Evolutionary conservation across 2,888 invertebrate species (phyloP).

Genomic region (Ephialtes manifestator): DNA sequence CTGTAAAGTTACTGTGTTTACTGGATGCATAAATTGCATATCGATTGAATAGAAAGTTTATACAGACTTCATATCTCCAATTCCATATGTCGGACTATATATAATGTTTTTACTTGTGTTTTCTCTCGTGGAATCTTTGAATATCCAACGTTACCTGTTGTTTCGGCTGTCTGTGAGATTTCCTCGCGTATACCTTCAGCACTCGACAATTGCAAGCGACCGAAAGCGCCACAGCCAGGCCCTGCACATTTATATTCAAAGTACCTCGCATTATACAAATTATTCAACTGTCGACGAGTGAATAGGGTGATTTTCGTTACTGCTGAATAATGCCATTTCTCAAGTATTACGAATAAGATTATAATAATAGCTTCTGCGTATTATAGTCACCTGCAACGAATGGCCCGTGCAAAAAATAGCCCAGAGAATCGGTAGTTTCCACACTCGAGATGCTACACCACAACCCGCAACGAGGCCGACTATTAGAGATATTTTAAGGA

Average conservation of each 20-base stretch:
- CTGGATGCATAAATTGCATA: too few species aligned
- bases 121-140: background rate
- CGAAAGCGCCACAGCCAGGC: slow-evolving; percentile 88
- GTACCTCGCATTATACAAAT: slow-evolving; percentile 20
- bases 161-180: slow-evolving; percentile 82
- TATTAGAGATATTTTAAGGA: slow-evolving; percentile 87
- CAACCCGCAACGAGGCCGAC: slow-evolving; percentile 86
- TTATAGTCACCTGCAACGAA: slow-evolving; percentile 81
- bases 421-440: slow-evolving; percentile 83
- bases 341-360: slow-evolving; percentile 4
- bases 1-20: too few species aligned
- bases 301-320: background rate
- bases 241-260: slow-evolving; percentile 83
- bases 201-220: slow-evolving; percentile 89
- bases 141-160: slow-evolving; percentile 79
- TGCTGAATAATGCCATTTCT: background rate
- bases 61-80: too few species aligned
- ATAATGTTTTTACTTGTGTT: background rate
- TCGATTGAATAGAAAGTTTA: too few species aligned
- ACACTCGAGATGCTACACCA: slow-evolving; percentile 83
- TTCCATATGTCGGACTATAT: background rate
- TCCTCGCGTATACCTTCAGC: slow-evolving; percentile 84
- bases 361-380: background rate
- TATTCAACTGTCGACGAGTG: background rate
- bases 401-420: slow-evolving; percentile 84